phyloP scores from a whole-genome alignment of 1,140 invertebrate species.

The Drosophila bipectinata region DNA sequence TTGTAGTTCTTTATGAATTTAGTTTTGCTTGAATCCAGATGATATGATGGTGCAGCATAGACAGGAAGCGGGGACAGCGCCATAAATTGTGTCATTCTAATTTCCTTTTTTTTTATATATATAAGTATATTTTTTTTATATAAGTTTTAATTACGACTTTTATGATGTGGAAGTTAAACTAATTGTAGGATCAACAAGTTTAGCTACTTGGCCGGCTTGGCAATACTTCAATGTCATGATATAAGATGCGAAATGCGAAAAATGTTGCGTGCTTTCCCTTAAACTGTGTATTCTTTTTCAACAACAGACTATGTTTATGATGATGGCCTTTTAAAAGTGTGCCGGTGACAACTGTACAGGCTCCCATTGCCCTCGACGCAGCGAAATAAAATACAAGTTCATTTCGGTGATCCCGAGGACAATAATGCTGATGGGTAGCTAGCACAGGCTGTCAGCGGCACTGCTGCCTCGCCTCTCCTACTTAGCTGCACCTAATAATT shows the following conservation, averaged over 20 bases:
- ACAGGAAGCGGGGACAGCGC: conserved; percentile 22
- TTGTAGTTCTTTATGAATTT: conserved; percentile 32
- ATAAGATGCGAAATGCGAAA: background rate
- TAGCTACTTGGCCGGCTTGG: conserved; percentile 71
- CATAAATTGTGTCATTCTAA: conserved; percentile 66
- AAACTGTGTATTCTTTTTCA: conserved; percentile 50
- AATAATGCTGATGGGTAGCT: conserved; percentile 65
- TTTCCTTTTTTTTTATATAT: conserved; percentile 67
- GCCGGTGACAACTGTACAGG: conserved; percentile 53
- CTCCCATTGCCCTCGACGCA: conserved; percentile 47
- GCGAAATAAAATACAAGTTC: conserved; percentile 50
- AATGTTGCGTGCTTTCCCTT: conserved; percentile 29
- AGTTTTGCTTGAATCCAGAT: conserved; percentile 37
- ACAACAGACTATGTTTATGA: conserved; percentile 65
- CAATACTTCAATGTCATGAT: conserved; percentile 64
- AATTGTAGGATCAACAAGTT: conserved; percentile 58
- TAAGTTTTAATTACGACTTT: conserved; percentile 36
- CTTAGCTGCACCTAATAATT: conserved; percentile 46
- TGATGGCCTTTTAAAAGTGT: conserved; percentile 14
- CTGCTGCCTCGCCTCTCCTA: conserved; percentile 23
- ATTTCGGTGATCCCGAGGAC: conserved; percentile 64
- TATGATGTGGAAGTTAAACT: conserved; percentile 64
- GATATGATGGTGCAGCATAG: conserved; percentile 53
- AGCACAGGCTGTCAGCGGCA: conserved; percentile 52
- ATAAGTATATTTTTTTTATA: conserved; percentile 31